Conservation (phyloP, 2,888 invertebrate genomes). For the Brenthis ino region DNA sequence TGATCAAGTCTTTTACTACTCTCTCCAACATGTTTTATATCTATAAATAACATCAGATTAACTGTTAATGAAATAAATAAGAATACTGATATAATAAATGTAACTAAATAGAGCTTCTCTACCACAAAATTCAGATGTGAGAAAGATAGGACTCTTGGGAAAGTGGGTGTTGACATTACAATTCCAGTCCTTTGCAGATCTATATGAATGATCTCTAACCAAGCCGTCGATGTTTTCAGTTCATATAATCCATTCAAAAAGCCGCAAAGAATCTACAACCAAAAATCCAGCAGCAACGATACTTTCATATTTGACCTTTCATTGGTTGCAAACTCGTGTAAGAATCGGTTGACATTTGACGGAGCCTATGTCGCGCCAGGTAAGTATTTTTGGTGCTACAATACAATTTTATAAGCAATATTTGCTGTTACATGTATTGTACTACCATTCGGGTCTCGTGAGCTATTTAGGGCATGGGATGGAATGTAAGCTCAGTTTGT, state of each 20-base stretch:
- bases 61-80: not conserved
- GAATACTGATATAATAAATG: slow-evolving; percentile 6
- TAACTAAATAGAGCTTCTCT: not conserved
- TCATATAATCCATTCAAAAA: slow-evolving; percentile 38
- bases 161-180: not conserved
- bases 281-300: slow-evolving; percentile 47
- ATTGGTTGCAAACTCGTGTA: slow-evolving; percentile 67
- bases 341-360: slow-evolving; percentile 71
- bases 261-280: slow-evolving; percentile 56
- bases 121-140: not conserved
- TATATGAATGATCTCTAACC: slow-evolving; percentile 2
- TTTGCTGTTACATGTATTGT: slow-evolving; percentile 50
- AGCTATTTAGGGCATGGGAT: slow-evolving; percentile 76
- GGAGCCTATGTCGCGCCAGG: slow-evolving; percentile 73
- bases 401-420: slow-evolving; percentile 47
- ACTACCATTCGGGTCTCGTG: slow-evolving; percentile 63
- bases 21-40: slow-evolving; percentile 53
- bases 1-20: slow-evolving; percentile 63
- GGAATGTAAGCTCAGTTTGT: slow-evolving; percentile 85
- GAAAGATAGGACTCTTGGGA: not conserved
- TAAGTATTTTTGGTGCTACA: slow-evolving; percentile 63
- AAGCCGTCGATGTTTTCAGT: slow-evolving; percentile 39
- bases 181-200: slow-evolving; percentile 3
- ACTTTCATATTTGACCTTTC: slow-evolving; percentile 47
- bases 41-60: not conserved